A percentile compares a stretch with the other conserved stretches of the same genome.
These are phyloP conservation scores for Neolamprologus ventralis DNA, from an alignment of 2,113 vertebrate genomes.

Conservation along the genomic window DNA sequence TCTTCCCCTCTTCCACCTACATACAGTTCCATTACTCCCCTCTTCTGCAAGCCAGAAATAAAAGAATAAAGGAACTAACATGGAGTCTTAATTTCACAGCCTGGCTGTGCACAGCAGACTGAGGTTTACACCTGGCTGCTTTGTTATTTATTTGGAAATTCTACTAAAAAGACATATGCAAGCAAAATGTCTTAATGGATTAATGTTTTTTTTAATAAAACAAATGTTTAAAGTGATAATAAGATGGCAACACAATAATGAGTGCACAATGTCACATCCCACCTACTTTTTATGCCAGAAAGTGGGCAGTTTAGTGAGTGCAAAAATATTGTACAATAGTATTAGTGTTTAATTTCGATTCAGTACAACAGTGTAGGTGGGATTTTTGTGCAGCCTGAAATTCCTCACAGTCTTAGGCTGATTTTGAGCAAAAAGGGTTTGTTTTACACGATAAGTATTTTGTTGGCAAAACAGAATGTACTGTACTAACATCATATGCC, in stretches of 20 bases:
- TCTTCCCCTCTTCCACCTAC: slow-evolving; percentile 62
- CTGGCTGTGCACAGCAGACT: background rate
- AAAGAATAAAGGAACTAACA: background rate
- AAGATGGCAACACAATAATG: background rate
- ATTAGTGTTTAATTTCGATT: background rate
- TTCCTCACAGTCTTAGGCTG: background rate
- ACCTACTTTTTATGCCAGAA: background rate
- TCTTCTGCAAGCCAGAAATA: slow-evolving; percentile 38
- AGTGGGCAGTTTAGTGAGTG: background rate
- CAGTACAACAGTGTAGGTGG: background rate
- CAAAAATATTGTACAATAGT: background rate
- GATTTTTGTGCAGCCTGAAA: background rate
- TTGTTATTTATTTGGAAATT: background rate
- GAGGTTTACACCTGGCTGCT: background rate
- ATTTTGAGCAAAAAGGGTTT: background rate
- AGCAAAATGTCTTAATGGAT: background rate
- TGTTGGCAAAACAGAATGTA: background rate
- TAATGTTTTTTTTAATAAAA: background rate
- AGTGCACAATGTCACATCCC: background rate
- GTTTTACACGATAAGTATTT: background rate
- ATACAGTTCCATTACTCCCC: slow-evolving; percentile 7
- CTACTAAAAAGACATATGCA: background rate
- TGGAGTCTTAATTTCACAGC: background rate
- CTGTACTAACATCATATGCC: background rate
- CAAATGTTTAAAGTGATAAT: background rate